phyloP scores from a whole-genome alignment of 1,140 invertebrate species.

The Drosophila guanche region DNA sequence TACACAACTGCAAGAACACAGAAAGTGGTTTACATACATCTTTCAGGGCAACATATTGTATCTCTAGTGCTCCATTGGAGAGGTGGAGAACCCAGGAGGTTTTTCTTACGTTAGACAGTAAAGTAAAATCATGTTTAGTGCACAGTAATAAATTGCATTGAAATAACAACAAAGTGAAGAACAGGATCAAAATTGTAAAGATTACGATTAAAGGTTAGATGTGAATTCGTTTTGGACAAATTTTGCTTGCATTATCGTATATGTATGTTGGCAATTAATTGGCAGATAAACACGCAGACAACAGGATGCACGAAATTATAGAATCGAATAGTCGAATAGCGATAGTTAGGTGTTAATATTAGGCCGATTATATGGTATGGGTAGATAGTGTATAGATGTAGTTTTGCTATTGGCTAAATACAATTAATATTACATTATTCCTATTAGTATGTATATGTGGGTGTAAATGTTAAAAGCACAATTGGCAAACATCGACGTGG shows the following conservation, averaged over 20 bases:
- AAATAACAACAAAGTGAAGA: constrained; percentile 67
- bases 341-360: constrained; percentile 56
- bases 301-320: constrained; percentile 47
- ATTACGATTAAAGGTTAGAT: constrained; percentile 42
- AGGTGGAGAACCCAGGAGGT: constrained; percentile 37
- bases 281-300: constrained; percentile 59
- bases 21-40: constrained; percentile 21
- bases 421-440: constrained; percentile 76
- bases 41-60: neutral
- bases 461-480: constrained; percentile 83
- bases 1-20: constrained; percentile 33
- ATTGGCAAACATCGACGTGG: constrained; percentile 74
- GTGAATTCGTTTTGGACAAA: constrained; percentile 23
- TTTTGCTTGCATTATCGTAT: constrained; percentile 13
- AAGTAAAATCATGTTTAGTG: constrained; percentile 43
- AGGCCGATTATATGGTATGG: constrained; percentile 46
- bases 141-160: constrained; percentile 75
- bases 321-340: constrained; percentile 35
- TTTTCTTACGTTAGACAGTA: constrained; percentile 31
- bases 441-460: constrained; percentile 76
- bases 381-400: constrained; percentile 58
- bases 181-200: constrained; percentile 48
- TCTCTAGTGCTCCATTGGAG: constrained; percentile 26
- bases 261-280: constrained; percentile 61
- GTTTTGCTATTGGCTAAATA: constrained; percentile 76